Conservation (phyloP, 2,888 invertebrate genomes). For the Torymus texanus region DNA sequence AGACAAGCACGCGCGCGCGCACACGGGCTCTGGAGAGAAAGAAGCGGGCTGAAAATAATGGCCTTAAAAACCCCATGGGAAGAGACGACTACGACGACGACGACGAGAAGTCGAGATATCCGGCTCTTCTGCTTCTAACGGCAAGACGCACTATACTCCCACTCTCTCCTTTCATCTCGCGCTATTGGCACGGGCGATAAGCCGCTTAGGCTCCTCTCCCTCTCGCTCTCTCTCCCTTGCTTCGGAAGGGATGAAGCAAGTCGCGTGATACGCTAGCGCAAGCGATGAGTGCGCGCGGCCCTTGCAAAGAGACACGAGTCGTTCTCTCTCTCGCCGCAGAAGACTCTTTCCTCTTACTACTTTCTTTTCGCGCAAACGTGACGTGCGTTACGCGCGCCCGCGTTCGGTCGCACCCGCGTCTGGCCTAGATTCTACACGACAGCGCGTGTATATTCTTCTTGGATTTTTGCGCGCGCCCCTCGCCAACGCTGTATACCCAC, state of each 20-base stretch:
- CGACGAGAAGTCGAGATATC: conserved; percentile 11
- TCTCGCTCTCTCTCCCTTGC: not conserved
- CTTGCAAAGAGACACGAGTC: conserved; percentile 9
- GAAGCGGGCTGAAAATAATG: conserved; percentile 37
- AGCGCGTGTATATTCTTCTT: too few species aligned
- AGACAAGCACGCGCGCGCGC: not conserved
- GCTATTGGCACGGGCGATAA: conserved; percentile 21
- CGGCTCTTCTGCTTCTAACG: not conserved
- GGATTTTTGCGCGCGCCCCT: too few species aligned
- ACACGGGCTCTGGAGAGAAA: not conserved
- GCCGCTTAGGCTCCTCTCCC: conserved; percentile 36
- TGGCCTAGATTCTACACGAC: too few species aligned
- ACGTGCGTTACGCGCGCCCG: not conserved
- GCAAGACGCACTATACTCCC: not conserved
- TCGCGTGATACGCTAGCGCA: not conserved
- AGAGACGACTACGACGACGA: not conserved
- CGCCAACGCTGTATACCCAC: not conserved
- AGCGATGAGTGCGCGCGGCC: not conserved
- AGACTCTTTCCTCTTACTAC: too few species aligned
- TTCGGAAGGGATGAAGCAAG: not conserved
- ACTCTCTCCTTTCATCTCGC: not conserved
- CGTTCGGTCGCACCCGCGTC: not conserved
- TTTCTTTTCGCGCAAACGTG: conserved; percentile 15
- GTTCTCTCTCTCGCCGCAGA: not conserved
- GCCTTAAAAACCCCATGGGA: conserved; percentile 36